Conservation (phyloP, 2,113 vertebrate species). For the Prionailurus bengalensis region DNA sequence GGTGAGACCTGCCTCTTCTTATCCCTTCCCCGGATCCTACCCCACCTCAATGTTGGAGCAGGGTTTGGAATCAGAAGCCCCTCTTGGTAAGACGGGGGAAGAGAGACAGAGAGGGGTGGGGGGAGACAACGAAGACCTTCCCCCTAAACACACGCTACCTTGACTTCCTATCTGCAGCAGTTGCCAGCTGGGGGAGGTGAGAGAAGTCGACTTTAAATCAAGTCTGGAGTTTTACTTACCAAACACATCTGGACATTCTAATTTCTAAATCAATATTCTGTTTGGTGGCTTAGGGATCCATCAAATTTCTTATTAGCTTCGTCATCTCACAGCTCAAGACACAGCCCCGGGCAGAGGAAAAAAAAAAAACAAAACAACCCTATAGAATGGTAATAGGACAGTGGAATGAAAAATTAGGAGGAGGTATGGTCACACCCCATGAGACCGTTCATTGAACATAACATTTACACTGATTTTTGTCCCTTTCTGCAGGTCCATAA, state of each 20-base stretch:
- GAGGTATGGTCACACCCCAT: neutral
- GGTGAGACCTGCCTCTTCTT: neutral
- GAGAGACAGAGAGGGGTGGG: rapidly evolving
- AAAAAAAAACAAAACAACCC: neutral
- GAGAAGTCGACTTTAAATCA: neutral
- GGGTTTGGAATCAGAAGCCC: neutral
- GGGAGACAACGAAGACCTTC: neutral
- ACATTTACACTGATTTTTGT: neutral
- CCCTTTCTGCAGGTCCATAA: neutral
- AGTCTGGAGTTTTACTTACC: neutral
- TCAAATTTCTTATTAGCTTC: neutral
- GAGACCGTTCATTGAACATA: neutral
- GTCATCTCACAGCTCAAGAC: neutral
- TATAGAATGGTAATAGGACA: neutral
- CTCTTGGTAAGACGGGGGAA: rapidly evolving
- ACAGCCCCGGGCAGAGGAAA: neutral
- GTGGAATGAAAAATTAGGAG: neutral
- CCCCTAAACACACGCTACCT: neutral
- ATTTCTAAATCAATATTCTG: conserved; percentile 44
- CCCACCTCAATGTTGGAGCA: no score
- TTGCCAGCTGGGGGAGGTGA: neutral
- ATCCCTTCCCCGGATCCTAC: neutral
- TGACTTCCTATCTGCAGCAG: neutral
- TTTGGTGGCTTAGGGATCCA: neutral
- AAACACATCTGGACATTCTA: neutral